phyloP scores from a whole-genome alignment of 2,888 invertebrate genomes.

The Mesochorus sp. region DNA sequence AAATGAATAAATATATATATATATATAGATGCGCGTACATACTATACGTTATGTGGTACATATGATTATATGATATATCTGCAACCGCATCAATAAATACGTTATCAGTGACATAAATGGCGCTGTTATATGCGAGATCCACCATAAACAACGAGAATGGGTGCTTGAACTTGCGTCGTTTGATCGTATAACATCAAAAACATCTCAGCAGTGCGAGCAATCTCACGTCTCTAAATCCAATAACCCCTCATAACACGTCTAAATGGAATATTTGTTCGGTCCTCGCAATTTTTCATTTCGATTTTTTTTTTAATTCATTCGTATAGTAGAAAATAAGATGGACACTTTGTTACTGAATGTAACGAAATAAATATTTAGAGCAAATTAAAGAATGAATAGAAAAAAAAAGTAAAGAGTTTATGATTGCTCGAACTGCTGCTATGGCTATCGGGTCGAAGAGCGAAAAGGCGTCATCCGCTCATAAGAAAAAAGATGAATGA shows the following conservation, averaged over 20 bases:
- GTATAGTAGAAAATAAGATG: constrained; percentile 44
- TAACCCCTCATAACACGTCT: constrained; percentile 17
- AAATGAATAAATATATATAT: not conserved
- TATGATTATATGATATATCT: not conserved
- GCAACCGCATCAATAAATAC: constrained; percentile 16
- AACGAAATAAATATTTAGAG: constrained; percentile 36
- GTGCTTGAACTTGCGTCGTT: constrained; percentile 39
- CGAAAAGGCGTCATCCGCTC: constrained; percentile 43
- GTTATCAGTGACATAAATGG: constrained; percentile 30
- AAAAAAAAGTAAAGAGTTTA: constrained; percentile 7
- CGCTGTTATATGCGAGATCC: not conserved
- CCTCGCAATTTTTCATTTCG: constrained; percentile 18
- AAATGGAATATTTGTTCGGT: constrained; percentile 8
- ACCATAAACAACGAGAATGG: constrained; percentile 14
- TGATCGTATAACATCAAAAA: constrained; percentile 33
- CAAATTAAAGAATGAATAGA: constrained; percentile 14
- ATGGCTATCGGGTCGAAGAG: not conserved
- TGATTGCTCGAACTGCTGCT: constrained; percentile 40
- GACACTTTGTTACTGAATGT: constrained; percentile 28
- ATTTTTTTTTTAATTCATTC: constrained; percentile 34
- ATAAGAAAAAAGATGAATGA: constrained; percentile 59
- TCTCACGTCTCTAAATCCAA: constrained; percentile 33
- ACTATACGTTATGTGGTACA: too few species aligned
- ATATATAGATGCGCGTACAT: too few species aligned
- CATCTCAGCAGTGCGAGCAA: constrained; percentile 29